These are phyloP conservation scores for Chionodraco myersi DNA, from an alignment of 2,113 vertebrate species.

Conservation along the genomic window DNA sequence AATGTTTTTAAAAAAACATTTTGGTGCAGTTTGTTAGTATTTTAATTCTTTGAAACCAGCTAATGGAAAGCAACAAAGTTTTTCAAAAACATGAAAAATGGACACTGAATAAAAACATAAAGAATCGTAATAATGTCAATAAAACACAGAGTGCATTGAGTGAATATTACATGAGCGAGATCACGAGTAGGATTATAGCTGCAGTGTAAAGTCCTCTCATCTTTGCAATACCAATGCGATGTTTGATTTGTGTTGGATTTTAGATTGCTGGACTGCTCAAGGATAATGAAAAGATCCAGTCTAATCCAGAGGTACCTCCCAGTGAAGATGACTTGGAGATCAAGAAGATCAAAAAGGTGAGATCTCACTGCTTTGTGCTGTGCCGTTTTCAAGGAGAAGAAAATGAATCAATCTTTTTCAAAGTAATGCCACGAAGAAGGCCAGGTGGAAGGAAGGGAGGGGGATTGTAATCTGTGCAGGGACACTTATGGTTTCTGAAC, in stretches of 20 bases:
- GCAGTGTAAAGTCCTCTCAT: not conserved
- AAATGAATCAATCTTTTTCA: not conserved
- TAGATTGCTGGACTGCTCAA: constrained; percentile 93
- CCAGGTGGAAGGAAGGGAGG: not conserved
- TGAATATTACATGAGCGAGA: not conserved
- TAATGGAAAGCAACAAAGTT: constrained; percentile 34
- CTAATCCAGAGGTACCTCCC: constrained; percentile 84
- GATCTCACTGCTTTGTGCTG: not conserved
- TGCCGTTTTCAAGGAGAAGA: constrained; percentile 4
- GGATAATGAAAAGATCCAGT: constrained; percentile 94
- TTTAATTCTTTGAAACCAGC: constrained; percentile 32
- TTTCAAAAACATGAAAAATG: constrained; percentile 20
- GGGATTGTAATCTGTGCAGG: not conserved
- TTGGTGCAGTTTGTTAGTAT: constrained; percentile 15
- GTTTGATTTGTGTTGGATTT: constrained; percentile 30
- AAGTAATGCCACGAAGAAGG: not conserved
- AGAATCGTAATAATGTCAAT: not conserved
- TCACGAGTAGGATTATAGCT: constrained; percentile 5
- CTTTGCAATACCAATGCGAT: not conserved
- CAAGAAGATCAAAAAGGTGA: constrained; percentile 98
- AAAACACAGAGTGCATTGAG: not conserved
- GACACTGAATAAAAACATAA: constrained; percentile 17
- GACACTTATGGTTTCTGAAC: not conserved
- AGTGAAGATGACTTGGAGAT: constrained; percentile 94
- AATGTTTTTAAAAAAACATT: constrained; percentile 15